Evolutionary conservation across 2,888 invertebrate genomes (phyloP), one percentile per base, ranked within the genome.

Genomic region (Calliopum simillimum): DNA sequence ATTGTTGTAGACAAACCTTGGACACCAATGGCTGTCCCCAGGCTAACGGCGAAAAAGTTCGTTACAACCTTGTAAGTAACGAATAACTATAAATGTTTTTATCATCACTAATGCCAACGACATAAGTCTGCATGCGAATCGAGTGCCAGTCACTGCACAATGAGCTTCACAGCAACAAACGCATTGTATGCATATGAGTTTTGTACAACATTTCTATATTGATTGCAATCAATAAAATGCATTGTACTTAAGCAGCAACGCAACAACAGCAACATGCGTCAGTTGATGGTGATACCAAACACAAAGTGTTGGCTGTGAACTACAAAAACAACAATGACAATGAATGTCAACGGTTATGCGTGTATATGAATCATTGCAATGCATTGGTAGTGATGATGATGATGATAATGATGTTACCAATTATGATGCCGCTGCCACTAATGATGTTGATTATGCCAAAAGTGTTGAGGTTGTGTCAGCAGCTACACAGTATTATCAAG

Each of bases 161-260:
- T 33, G 2, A 5, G 33, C 25, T 25, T 16, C 58, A 43, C 33
- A 44, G 21, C 61, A 61, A 11, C 61, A 61, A 44, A 19, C 46
- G 44, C 44, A 44, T 61, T 61, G 44, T 61, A 19, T 46, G 61
- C 14, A 46, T 11, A 4, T 41, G 25, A 4, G 14, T 58, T 21
- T 43, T 43, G 19, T 61, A 14, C 21, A 44, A 61, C 61, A 19
- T 61, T 61, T 61, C 25, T 58, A 16, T 58, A 58, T 58, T 46
- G 61, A 61, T 61, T 16, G 61, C 61, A 61, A 61, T 61, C 61
- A 46, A 61, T 33, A 33, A 33, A 33, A 33, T 46, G 46, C 44
- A 33, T 44, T 19, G 61, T 46, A 19, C n/a, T 53, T 53, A 23
- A 25, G 33, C 56, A 58, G 12, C 16, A 53, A 3, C 21, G 23